phyloP scores from a whole-genome alignment of 2,888 invertebrate genomes.

The Tortricodes alternella region DNA sequence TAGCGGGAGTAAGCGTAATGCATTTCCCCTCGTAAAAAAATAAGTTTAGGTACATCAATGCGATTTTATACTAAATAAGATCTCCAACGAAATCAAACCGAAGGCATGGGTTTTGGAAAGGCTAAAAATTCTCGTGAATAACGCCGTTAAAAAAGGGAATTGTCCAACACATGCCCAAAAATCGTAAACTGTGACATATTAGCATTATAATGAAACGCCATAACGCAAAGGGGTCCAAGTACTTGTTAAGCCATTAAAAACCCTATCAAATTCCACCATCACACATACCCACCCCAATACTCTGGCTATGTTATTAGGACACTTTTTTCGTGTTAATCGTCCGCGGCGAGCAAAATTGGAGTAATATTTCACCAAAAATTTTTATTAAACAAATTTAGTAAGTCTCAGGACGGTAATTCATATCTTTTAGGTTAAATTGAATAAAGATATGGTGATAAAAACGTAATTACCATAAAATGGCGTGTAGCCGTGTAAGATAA shows the following conservation, averaged over 20 bases:
- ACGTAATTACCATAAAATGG: constrained; percentile 75
- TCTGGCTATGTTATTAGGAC: constrained; percentile 2
- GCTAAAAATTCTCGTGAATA: no score
- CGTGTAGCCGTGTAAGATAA: constrained; percentile 49
- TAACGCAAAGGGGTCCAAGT: background rate
- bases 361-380: constrained; percentile 17
- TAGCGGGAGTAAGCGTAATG: no score
- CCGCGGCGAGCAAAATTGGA: constrained; percentile 13
- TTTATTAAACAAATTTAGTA: constrained; percentile 20
- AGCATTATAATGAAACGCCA: constrained; percentile 10
- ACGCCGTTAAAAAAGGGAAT: no score
- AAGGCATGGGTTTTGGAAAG: no score
- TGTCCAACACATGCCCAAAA: background rate
- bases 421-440: constrained; percentile 60
- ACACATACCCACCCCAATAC: background rate
- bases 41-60: no score
- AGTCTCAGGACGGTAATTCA: constrained; percentile 12
- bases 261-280: constrained; percentile 17
- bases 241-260: constrained; percentile 30
- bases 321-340: constrained; percentile 13
- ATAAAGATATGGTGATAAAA: constrained; percentile 73
- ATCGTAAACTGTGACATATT: constrained; percentile 5
- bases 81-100: no score
- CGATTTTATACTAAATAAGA: no score
- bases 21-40: no score